Evolutionary conservation across 37 sponge, comb jelly and placozoan species (phyloP).

Genomic region (Haliclona indistincta): DNA sequence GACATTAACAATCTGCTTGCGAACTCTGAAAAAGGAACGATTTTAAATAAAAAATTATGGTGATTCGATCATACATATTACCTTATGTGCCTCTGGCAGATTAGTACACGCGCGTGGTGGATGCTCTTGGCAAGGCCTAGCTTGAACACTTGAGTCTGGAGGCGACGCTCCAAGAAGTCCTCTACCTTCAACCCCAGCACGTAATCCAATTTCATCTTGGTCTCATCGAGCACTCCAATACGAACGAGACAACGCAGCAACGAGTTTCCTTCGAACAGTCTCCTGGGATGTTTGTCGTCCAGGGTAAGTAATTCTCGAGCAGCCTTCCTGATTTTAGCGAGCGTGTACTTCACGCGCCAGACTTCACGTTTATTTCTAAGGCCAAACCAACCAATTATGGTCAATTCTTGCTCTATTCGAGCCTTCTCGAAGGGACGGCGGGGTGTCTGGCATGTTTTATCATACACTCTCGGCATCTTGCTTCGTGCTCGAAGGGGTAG

Average conservation of each 20-base stretch:
- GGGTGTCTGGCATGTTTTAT: conserved; percentile 95
- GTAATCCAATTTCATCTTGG: conserved; percentile 99
- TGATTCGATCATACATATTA: conserved; percentile 4
- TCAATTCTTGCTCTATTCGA: conserved; percentile 93
- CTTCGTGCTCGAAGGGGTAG: background rate
- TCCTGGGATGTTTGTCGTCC: conserved; percentile 92
- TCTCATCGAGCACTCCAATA: conserved; percentile 97
- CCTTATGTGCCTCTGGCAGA: conserved; percentile 98
- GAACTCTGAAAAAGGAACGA: conserved; percentile 55
- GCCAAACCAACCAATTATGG: conserved; percentile 96
- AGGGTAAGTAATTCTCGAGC: conserved; percentile 97
- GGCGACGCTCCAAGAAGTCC: conserved; percentile 97
- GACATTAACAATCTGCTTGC: conserved; percentile 98
- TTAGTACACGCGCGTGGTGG: conserved; percentile 98
- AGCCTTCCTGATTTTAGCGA: conserved; percentile 97
- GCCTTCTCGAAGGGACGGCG: conserved; percentile 99
- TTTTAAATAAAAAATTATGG: background rate
- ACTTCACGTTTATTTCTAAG: conserved; percentile 97
- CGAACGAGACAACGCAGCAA: conserved; percentile 92
- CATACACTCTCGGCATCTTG: conserved; percentile 90
- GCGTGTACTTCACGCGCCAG: conserved; percentile 96
- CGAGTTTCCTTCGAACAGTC: conserved; percentile 99
- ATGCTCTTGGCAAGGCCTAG: conserved; percentile 96
- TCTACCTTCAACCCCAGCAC: conserved; percentile 93
- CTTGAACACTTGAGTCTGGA: conserved; percentile 99